Base-by-base conservation (phyloP, 2,113 vertebrate species). In the Lagopus muta region DNA sequence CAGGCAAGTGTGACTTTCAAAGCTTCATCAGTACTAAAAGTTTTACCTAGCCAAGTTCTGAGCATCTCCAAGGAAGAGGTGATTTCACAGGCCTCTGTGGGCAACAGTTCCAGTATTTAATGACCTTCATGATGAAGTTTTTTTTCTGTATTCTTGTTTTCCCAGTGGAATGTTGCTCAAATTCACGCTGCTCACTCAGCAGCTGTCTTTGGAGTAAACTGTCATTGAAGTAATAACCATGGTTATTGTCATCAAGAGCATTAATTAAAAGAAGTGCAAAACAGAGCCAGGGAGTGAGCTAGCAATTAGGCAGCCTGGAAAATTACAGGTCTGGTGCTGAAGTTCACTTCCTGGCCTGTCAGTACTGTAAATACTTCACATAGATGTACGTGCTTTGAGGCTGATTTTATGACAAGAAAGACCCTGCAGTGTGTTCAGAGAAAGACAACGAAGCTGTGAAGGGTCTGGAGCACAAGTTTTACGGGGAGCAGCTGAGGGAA, bases 201-300 rank as follows among this genome's bases (percentile, higher is more conserved):
- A 92, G 28, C 25, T 79, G 47, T 67, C 45, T 85, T 78, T 40
- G 58, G 22, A 43, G 40, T 36, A 20, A 82, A 73, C 43, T n/a
- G 25, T 70, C 72, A 71, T 45, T 80, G 55, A 77, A 79, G 32
- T 71, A 73, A 89, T 50, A 67, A 1, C 11, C 36, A 19, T 76
- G 55, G 40, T 83, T 40, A 27, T 18, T 73, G 50, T 50, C 47
- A 74, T 30, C n/a, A 81, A 64, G 28, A 77, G 34, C 24, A 77
- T 82, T 89, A 70, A 85, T 90, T 94, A 94, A 77, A 88, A 66
- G 78, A 61, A 73, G 32, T 78, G 54, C 61, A 87, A 91, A 91
- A 61, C 48, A 87, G 36, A 84, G 60, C 47, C 21, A 84, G 25
- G 52, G 60, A 90, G 55, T 32, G 43, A 88, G 50, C 36, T 74